A percentile compares a stretch with the other conserved stretches of the same genome.
Evolutionary conservation across 2,888 invertebrate genomes (phyloP).

Genomic region (Heliconius cydno): DNA sequence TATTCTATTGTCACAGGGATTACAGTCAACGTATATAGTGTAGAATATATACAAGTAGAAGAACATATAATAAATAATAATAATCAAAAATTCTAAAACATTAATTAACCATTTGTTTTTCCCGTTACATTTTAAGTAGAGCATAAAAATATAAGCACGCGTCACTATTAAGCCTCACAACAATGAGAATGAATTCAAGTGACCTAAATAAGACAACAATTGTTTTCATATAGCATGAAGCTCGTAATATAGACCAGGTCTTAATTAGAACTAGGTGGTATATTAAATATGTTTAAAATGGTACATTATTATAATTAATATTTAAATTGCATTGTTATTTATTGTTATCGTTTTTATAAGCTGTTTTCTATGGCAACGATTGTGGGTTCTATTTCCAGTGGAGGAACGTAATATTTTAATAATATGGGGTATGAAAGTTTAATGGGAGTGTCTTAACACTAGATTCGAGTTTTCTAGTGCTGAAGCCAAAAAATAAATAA

Average conservation of each 20-base stretch:
- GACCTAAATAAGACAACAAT: constrained; percentile 32
- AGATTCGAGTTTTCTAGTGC: too few species aligned
- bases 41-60: not conserved
- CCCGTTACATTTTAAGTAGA: constrained; percentile 19
- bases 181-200: constrained; percentile 30
- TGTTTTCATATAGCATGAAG: constrained; percentile 31
- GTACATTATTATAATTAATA: constrained; percentile 11
- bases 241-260: constrained; percentile 26
- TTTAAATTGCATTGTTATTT: not conserved
- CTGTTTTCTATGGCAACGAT: not conserved
- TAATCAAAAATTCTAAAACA: not conserved
- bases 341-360: not conserved
- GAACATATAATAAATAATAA: not conserved
- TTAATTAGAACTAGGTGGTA: constrained; percentile 29
- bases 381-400: too few species aligned
- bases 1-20: not conserved
- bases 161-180: constrained; percentile 30
- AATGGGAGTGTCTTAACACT: too few species aligned
- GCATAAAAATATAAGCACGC: constrained; percentile 30
- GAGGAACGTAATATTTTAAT: too few species aligned
- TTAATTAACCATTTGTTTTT: constrained; percentile 8
- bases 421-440: too few species aligned
- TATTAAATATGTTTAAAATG: constrained; percentile 24
- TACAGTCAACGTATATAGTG: not conserved
- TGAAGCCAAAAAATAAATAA: too few species aligned